Evolutionary conservation across 2,888 invertebrate species (phyloP).

Genomic region (Caenorhabditis sp.): DNA sequence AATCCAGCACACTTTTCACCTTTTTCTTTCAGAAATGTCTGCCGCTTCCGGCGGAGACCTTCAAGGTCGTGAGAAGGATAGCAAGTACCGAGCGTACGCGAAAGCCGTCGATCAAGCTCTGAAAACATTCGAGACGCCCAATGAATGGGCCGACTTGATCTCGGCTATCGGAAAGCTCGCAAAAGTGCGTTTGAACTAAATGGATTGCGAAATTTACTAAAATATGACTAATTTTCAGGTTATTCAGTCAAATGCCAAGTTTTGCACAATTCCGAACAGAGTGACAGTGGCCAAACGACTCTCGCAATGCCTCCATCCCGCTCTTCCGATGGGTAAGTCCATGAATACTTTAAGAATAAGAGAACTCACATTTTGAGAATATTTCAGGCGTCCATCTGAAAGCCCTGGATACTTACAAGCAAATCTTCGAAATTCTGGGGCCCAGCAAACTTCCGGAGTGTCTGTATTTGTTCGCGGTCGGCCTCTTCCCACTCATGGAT

Average conservation of each 20-base stretch:
- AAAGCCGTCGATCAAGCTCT: conserved; percentile 89
- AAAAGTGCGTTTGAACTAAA: conserved; percentile 83
- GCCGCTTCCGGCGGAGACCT: conserved; percentile 45
- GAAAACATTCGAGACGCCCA: conserved; percentile 92
- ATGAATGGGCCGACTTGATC: conserved; percentile 95
- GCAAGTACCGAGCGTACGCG: conserved; percentile 82
- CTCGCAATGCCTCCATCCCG: conserved; percentile 94
- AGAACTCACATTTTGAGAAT: neutral
- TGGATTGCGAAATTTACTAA: conserved; percentile 12
- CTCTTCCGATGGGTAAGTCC: conserved; percentile 85
- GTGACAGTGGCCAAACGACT: conserved; percentile 91
- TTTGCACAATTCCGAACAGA: conserved; percentile 88
- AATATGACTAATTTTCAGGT: conserved; percentile 82
- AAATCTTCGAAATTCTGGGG: conserved; percentile 91
- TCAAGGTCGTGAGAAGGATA: conserved; percentile 47
- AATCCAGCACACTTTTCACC: too few species aligned
- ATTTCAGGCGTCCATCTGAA: conserved; percentile 87
- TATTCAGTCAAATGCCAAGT: conserved; percentile 87
- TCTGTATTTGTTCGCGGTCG: conserved; percentile 81
- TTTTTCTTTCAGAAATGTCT: conserved; percentile 37
- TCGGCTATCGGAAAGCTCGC: conserved; percentile 90
- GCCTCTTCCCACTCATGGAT: conserved; percentile 90
- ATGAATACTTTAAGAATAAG: too few species aligned
- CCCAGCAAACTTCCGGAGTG: conserved; percentile 80
- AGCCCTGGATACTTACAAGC: conserved; percentile 91